A percentile compares a stretch with the other conserved stretches of the same genome.
Conservation (phyloP, 2,113 vertebrate species). For the Gymnogyps californianus region DNA sequence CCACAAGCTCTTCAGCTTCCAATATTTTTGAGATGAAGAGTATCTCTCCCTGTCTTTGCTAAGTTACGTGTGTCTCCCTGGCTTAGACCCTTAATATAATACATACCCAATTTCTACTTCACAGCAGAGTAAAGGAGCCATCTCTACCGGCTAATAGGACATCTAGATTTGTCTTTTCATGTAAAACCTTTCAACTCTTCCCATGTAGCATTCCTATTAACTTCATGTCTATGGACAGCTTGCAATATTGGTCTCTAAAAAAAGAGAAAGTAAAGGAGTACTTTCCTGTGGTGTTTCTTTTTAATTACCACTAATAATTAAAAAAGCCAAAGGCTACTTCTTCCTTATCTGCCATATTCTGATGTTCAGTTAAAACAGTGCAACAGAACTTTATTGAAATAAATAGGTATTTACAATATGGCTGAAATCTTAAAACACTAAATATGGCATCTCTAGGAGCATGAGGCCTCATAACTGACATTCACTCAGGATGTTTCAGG, state of each 20-base stretch:
- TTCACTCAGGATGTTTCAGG: not conserved
- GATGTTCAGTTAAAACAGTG: not conserved
- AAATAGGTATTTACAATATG: not conserved
- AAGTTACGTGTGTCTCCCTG: not conserved
- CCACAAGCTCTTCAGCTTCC: not conserved
- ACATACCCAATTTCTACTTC: not conserved
- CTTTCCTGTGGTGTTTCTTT: not conserved
- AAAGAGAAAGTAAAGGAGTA: not conserved
- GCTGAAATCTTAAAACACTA: not conserved
- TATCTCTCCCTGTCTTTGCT: not conserved
- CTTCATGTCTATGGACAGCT: not conserved
- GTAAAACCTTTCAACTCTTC: not conserved
- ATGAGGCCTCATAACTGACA: not conserved
- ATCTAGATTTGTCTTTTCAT: not conserved
- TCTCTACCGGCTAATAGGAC: not conserved
- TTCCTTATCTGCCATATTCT: not conserved
- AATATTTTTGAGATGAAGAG: not conserved
- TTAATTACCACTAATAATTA: not conserved
- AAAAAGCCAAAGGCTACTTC: not conserved
- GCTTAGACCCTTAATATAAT: not conserved
- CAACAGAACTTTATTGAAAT: not conserved
- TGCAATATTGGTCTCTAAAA: not conserved
- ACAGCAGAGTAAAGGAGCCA: not conserved
- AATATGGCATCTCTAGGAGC: not conserved
- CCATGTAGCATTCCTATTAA: not conserved